A percentile compares a stretch with the other conserved stretches of the same genome.
Conservation (phyloP, 2,113 vertebrate species). For the Heliornis fulica region DNA sequence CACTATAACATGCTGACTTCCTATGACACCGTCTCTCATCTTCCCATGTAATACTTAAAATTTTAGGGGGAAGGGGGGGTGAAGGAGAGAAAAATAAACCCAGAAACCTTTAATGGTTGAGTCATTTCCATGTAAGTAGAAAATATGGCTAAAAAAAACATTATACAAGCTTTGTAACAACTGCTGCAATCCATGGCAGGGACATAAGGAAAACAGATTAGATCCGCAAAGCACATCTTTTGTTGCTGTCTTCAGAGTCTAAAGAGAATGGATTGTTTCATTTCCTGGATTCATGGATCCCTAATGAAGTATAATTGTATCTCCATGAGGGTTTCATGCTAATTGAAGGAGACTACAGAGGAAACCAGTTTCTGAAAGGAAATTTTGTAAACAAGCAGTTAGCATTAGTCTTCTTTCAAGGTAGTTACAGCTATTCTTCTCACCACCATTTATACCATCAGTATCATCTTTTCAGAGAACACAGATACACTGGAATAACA, state of each 20-base stretch:
- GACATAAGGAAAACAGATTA: conserved; percentile 14
- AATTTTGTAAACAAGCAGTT: background rate
- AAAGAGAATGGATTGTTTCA: conserved; percentile 26
- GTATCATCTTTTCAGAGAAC: background rate
- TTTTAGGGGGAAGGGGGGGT: too few relatives aligned
- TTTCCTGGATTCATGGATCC: conserved; percentile 41
- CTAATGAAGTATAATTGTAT: conserved; percentile 37
- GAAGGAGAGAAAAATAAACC: too few relatives aligned
- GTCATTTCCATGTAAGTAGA: background rate
- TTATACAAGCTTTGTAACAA: background rate
- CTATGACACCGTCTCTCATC: background rate
- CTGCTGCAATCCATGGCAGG: background rate
- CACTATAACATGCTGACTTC: background rate
- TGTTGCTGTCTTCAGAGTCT: background rate
- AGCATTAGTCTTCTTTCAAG: background rate
- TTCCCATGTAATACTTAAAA: background rate
- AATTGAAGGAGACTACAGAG: conserved; percentile 22
- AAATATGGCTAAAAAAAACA: background rate
- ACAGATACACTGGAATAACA: background rate
- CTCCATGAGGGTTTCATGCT: background rate
- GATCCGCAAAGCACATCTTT: background rate
- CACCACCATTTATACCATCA: background rate
- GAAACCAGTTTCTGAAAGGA: background rate
- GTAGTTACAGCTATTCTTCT: background rate
- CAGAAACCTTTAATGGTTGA: background rate